These are phyloP conservation scores for Gastrophryne carolinensis DNA, from an alignment of 2,797 vertebrate species.

Conservation along the genomic window DNA sequence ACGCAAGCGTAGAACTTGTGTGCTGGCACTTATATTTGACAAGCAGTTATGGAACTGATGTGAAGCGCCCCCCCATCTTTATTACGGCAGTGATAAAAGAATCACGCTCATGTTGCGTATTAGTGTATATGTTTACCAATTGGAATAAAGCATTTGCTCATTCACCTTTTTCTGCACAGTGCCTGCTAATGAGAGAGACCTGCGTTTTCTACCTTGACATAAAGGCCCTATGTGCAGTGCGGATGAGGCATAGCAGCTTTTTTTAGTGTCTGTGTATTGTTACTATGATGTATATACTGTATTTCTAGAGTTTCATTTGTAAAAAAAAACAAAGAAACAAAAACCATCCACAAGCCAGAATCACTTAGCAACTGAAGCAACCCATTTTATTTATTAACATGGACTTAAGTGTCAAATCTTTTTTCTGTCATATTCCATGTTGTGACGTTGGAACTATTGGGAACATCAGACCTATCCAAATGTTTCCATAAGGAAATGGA, in stretches of 20 bases:
- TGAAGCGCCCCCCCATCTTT: constrained; percentile 66
- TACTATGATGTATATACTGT: constrained; percentile 77
- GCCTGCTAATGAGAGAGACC: constrained; percentile 53
- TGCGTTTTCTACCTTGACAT: constrained; percentile 37
- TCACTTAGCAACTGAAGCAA: constrained; percentile 75
- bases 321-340: constrained; percentile 56
- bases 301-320: constrained; percentile 81
- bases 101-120: constrained; percentile 76
- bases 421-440: constrained; percentile 67
- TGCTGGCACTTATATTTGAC: constrained; percentile 70
- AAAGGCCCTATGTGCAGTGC: constrained; percentile 36
- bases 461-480: constrained; percentile 63
- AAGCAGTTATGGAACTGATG: constrained; percentile 62
- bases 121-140: constrained; percentile 85
- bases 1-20: constrained; percentile 71
- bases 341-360: constrained; percentile 58
- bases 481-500: constrained; percentile 55
- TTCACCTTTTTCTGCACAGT: constrained; percentile 67
- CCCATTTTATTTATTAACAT: constrained; percentile 81
- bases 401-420: constrained; percentile 65
- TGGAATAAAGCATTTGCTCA: constrained; percentile 80
- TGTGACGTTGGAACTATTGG: constrained; percentile 64
- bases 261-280: constrained; percentile 61
- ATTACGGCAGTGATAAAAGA: constrained; percentile 57
- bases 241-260: constrained; percentile 33